Conservation (phyloP, 2,888 invertebrate genomes). For the Lamellibrachia satsuma region DNA sequence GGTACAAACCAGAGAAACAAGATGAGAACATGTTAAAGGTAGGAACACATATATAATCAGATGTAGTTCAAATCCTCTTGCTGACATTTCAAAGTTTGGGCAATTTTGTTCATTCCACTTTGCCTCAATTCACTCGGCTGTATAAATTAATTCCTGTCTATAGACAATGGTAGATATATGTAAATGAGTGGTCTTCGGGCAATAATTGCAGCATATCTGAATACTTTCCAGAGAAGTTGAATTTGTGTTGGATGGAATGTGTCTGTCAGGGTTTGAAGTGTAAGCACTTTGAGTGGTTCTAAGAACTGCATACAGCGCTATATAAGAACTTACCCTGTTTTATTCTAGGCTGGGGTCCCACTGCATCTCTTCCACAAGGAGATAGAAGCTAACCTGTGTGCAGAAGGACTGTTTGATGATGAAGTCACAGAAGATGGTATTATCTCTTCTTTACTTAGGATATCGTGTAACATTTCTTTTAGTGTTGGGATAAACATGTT, state of each 20-base stretch:
- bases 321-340: background rate
- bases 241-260: too few relatives aligned
- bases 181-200: too few relatives aligned
- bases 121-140: too few relatives aligned
- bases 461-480: background rate
- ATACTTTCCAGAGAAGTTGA: too few relatives aligned
- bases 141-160: too few relatives aligned
- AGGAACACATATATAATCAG: background rate
- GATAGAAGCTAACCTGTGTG: constrained; percentile 62
- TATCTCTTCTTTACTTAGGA: background rate
- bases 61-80: background rate
- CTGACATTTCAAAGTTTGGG: too few relatives aligned
- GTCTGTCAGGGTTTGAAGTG: too few relatives aligned
- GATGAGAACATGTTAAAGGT: constrained; percentile 57
- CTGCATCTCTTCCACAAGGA: constrained; percentile 63
- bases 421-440: constrained; percentile 58
- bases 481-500: background rate
- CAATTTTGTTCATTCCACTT: too few relatives aligned
- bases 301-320: background rate
- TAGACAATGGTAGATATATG: too few relatives aligned
- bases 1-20: constrained; percentile 54
- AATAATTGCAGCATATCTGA: too few relatives aligned
- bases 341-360: constrained; percentile 56
- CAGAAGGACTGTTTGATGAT: constrained; percentile 62
- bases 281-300: too few relatives aligned